Conservation (phyloP, 2,888 invertebrate species). For the Clepsis dumicolana region DNA sequence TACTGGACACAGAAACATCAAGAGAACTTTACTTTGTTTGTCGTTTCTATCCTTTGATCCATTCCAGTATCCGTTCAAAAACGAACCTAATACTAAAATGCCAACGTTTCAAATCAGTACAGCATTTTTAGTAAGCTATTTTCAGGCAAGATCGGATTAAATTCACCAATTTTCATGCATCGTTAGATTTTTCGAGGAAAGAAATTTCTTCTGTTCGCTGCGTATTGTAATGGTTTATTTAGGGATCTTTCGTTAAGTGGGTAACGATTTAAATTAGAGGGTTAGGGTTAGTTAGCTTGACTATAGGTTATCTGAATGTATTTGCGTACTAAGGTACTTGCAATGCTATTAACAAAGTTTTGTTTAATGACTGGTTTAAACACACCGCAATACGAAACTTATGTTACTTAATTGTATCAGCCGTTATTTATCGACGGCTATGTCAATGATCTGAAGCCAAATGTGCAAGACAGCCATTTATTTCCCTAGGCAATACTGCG, state of each 20-base stretch:
- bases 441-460: too few species aligned
- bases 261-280: neutral
- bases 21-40: neutral
- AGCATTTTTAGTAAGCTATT: neutral
- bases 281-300: neutral
- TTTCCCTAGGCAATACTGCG: too few species aligned
- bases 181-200: neutral
- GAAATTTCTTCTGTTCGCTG: neutral
- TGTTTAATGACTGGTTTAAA: too few species aligned
- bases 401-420: too few species aligned
- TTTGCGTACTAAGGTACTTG: neutral
- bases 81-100: neutral
- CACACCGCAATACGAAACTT: too few species aligned
- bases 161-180: slow-evolving; percentile 10
- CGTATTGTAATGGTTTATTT: neutral
- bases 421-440: too few species aligned
- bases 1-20: neutral
- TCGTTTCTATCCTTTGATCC: slow-evolving; percentile 1
- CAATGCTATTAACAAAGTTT: too few species aligned
- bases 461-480: too few species aligned
- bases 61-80: neutral
- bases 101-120: neutral
- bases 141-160: slow-evolving; percentile 5
- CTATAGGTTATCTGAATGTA: neutral
- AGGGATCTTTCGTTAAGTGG: neutral